These are phyloP conservation scores for Acrossocheilus fasciatus DNA, from an alignment of 2,797 vertebrate genomes.

Conservation along the genomic window DNA sequence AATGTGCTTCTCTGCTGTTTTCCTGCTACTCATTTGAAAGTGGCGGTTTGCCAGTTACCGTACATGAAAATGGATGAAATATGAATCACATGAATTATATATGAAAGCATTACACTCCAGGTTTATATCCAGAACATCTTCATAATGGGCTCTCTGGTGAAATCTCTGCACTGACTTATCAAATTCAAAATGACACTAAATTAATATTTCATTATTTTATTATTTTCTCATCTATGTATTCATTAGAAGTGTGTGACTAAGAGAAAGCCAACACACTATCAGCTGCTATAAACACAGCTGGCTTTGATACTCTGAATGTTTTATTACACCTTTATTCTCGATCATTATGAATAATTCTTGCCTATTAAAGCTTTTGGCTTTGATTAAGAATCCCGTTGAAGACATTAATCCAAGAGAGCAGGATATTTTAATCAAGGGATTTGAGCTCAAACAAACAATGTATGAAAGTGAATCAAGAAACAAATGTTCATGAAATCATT, in stretches of 20 bases:
- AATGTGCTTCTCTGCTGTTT: background rate
- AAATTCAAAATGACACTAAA: background rate
- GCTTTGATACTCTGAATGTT: slow-evolving; percentile 13
- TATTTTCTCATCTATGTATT: background rate
- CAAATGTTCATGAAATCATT: slow-evolving; percentile 16
- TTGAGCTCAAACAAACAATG: slow-evolving; percentile 25
- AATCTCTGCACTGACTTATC: background rate
- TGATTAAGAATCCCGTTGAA: slow-evolving; percentile 40
- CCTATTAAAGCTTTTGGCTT: slow-evolving; percentile 26
- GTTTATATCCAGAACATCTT: slow-evolving; percentile 16
- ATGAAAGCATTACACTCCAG: slow-evolving; percentile 27
- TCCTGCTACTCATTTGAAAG: background rate
- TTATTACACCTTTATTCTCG: slow-evolving; percentile 26
- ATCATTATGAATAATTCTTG: slow-evolving; percentile 46
- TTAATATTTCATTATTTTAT: background rate
- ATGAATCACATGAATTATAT: slow-evolving; percentile 18
- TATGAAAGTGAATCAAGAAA: slow-evolving; percentile 1
- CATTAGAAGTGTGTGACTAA: background rate
- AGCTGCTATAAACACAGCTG: slow-evolving; percentile 21
- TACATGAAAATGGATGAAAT: slow-evolving; percentile 17
- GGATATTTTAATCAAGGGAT: slow-evolving; percentile 18
- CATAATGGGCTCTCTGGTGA: background rate
- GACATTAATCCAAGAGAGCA: slow-evolving; percentile 35
- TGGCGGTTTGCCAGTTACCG: background rate
- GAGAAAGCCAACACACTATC: slow-evolving; percentile 12